Evolutionary conservation across 1,140 invertebrate species (phyloP).

Genomic region (Heliconius hermathena): DNA sequence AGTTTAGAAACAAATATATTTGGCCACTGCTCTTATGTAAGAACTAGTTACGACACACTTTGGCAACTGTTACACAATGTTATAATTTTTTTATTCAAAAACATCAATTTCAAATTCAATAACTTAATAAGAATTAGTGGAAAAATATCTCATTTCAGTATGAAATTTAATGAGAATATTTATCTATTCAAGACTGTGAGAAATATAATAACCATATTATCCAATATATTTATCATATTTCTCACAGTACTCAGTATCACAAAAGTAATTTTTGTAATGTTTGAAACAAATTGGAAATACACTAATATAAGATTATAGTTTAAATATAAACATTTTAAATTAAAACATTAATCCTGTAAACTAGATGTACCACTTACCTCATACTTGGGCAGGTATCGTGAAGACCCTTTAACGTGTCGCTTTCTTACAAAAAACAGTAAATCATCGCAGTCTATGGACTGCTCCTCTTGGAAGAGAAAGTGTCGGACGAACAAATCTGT

Average conservation of each 20-base stretch:
- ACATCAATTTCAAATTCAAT: not conserved
- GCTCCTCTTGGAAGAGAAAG: conserved; percentile 93
- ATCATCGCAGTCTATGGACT: conserved; percentile 95
- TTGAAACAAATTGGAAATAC: not conserved
- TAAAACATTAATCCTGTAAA: not conserved
- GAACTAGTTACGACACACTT: conserved; percentile 4
- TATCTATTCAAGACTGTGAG: not conserved
- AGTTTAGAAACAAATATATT: conserved; percentile 17
- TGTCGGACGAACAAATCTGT: conserved; percentile 97
- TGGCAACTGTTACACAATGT: not conserved
- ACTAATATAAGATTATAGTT: not conserved
- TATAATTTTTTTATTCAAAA: not conserved
- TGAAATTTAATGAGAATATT: not conserved
- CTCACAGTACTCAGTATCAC: not conserved
- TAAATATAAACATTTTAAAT: not conserved
- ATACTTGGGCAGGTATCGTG: conserved; percentile 93
- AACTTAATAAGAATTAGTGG: not conserved
- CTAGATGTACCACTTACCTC: conserved; percentile 83
- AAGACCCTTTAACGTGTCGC: conserved; percentile 92
- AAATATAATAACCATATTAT: not conserved
- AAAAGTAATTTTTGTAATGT: not conserved
- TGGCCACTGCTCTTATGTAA: conserved; percentile 21
- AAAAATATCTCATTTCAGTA: not conserved
- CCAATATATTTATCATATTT: not conserved
- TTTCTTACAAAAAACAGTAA: conserved; percentile 97